Conservation (phyloP, 1,140 invertebrate genomes). For the Parapsyche elsis region DNA sequence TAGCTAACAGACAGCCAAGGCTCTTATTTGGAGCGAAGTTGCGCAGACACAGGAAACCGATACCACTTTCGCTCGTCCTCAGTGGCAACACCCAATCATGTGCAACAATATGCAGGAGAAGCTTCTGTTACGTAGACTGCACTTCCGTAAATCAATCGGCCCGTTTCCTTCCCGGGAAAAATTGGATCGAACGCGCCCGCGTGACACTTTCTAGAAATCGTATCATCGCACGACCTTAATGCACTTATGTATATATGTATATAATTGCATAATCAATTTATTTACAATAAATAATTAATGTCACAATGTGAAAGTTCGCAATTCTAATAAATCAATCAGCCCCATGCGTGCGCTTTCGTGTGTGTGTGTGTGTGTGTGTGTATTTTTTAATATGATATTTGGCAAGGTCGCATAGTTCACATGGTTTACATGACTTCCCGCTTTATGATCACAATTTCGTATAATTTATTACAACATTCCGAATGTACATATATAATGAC, state of each 20-base stretch:
- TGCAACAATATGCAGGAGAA: no score
- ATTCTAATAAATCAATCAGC: neutral
- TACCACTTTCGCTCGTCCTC: slow-evolving; percentile 1
- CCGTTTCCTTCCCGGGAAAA: neutral
- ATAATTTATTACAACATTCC: no score
- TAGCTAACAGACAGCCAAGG: neutral
- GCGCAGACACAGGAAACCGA: slow-evolving; percentile 21
- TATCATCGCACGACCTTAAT: no score
- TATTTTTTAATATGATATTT: neutral
- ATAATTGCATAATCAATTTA: neutral
- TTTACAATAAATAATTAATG: neutral
- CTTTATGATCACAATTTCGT: neutral
- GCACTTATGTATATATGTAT: neutral
- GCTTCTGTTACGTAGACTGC: no score
- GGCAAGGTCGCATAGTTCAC: slow-evolving; percentile 14
- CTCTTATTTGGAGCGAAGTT: slow-evolving; percentile 20
- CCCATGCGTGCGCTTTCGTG: neutral
- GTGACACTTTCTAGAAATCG: neutral
- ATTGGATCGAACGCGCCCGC: neutral
- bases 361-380: neutral
- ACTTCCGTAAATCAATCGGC: no score
- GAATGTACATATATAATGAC: no score
- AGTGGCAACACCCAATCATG: neutral
- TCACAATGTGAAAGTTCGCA: neutral
- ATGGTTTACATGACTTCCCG: slow-evolving; percentile 18